A percentile compares a stretch with the other conserved stretches of the same genome.
phyloP scores from a whole-genome alignment of 2,888 invertebrate genomes.

The Metopia argyrocephala region DNA sequence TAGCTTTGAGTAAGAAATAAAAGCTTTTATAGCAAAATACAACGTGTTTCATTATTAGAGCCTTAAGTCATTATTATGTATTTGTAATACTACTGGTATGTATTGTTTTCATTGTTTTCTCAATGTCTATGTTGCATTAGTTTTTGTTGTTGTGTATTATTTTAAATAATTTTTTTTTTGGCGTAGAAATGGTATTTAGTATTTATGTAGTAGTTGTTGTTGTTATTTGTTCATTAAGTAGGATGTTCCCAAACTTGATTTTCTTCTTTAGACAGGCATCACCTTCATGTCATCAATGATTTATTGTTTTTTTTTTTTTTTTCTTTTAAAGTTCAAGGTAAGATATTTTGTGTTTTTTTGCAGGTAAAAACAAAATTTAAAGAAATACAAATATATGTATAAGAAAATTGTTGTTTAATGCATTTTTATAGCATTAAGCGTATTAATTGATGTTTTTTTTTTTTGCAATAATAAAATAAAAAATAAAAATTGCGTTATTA shows the following conservation, averaged over 20 bases:
- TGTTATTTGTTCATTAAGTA: conserved; percentile 12
- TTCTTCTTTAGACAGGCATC: background rate
- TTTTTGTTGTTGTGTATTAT: conserved; percentile 9
- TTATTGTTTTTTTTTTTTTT: too few relatives aligned
- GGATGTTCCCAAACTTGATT: conserved; percentile 60
- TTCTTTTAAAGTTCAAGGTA: conserved; percentile 24
- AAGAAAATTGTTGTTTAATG: background rate
- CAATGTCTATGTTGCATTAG: conserved; percentile 26
- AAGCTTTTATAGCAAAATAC: conserved; percentile 39
- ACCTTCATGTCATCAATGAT: background rate
- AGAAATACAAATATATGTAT: background rate
- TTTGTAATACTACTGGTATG: background rate
- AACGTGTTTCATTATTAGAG: conserved; percentile 53
- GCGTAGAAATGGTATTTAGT: background rate
- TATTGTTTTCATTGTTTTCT: conserved; percentile 31
- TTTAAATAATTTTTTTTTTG: conserved; percentile 36
- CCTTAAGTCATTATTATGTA: conserved; percentile 18
- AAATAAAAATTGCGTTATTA: too few relatives aligned
- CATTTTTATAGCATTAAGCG: too few relatives aligned
- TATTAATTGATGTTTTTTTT: too few relatives aligned
- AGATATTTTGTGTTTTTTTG: background rate
- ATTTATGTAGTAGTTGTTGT: background rate
- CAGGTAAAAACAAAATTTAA: background rate
- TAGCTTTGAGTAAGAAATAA: background rate
- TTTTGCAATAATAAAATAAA: too few relatives aligned